Conservation (phyloP, 2,113 vertebrate species). For the Pelvicachromis taeniatus region DNA sequence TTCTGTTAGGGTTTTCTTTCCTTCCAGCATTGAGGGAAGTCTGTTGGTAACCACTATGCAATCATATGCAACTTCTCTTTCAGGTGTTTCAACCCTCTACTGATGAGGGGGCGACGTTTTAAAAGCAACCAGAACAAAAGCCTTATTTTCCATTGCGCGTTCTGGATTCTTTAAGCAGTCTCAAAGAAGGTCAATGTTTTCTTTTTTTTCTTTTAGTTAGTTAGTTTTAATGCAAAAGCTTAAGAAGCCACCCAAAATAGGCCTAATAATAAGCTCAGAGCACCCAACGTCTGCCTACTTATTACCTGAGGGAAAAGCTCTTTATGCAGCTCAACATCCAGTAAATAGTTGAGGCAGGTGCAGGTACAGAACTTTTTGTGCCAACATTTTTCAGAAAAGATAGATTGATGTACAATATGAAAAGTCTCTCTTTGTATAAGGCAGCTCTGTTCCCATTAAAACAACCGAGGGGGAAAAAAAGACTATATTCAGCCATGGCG, state of each 20-base stretch:
- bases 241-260: background rate
- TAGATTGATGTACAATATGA: constrained; percentile 1
- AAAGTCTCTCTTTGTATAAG: background rate
- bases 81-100: background rate
- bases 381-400: background rate
- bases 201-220: background rate
- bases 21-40: background rate
- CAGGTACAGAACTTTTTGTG: background rate
- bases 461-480: background rate
- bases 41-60: background rate
- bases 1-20: background rate
- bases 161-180: background rate
- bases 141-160: background rate
- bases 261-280: background rate
- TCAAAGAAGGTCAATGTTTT: background rate
- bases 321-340: background rate
- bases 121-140: background rate
- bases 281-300: constrained; percentile 13
- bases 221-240: background rate
- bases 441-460: background rate
- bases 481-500: background rate
- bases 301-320: background rate
- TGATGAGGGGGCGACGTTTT: background rate
- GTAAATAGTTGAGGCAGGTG: background rate
- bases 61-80: background rate